Percentiles rank a stretch among this genome's conserved stretches.
These are phyloP conservation scores for Asarcornis scutulata DNA, from an alignment of 2,113 vertebrate species.

Conservation along the genomic window DNA sequence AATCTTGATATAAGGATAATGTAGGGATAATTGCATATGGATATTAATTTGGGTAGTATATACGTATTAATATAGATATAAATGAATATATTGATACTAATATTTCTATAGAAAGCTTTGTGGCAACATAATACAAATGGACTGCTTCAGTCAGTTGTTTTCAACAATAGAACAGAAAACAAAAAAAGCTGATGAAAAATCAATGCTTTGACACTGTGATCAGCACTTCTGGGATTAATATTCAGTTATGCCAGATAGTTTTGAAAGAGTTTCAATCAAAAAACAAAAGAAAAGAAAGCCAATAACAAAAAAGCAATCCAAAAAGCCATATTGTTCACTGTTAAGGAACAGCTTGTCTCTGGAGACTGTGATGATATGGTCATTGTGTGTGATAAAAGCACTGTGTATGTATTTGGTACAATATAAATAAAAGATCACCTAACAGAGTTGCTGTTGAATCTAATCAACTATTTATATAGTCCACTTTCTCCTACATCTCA, in stretches of 20 bases:
- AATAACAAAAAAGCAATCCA: too few species aligned
- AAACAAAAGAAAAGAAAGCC: neutral
- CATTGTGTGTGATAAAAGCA: neutral
- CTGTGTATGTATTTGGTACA: neutral
- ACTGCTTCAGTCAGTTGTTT: neutral
- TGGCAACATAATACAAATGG: neutral
- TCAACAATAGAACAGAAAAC: neutral
- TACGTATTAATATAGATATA: neutral
- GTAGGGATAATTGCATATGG: neutral
- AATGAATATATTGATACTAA: neutral
- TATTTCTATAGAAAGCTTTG: neutral
- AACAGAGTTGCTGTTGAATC: neutral
- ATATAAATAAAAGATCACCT: neutral
- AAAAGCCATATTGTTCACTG: rapidly evolving
- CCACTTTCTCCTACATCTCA: neutral
- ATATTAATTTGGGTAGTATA: neutral
- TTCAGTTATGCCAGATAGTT: neutral
- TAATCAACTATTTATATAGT: neutral
- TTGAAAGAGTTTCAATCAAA: neutral
- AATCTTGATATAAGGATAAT: neutral
- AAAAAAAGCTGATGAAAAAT: neutral
- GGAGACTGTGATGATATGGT: neutral
- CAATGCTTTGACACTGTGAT: neutral
- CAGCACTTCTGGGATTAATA: neutral
- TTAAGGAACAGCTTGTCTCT: neutral